Conservation (phyloP, 1,140 invertebrate genomes). For the Tetranychus urticae region DNA sequence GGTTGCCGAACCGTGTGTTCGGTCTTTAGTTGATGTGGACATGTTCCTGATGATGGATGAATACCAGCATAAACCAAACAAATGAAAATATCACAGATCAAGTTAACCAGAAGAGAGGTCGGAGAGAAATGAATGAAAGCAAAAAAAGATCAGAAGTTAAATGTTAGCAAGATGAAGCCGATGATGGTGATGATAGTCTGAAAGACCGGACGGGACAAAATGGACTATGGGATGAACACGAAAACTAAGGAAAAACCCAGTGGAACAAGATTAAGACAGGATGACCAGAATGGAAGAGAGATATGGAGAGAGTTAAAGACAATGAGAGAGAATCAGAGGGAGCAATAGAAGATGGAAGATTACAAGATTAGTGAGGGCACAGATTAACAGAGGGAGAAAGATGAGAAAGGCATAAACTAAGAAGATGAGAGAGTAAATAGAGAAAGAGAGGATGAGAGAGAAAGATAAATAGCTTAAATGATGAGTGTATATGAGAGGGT, state of each 20-base stretch:
- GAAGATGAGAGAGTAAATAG: not conserved
- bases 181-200: not conserved
- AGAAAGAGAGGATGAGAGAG: not conserved
- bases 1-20: no score
- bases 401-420: not conserved
- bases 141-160: not conserved
- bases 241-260: not conserved
- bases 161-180: not conserved
- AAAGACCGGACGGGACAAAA: not conserved
- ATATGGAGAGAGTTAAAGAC: not conserved
- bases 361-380: not conserved
- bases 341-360: not conserved
- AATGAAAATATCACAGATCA: not conserved
- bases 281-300: not conserved
- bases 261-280: not conserved
- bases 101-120: not conserved
- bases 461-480: not conserved
- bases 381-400: not conserved
- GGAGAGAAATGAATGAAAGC: not conserved
- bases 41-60: no score
- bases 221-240: not conserved
- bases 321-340: not conserved
- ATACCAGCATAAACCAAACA: not conserved
- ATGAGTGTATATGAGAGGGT: not conserved
- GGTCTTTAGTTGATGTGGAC: no score